Conservation (phyloP, 2,888 invertebrate species). For the Andrena camellia region DNA sequence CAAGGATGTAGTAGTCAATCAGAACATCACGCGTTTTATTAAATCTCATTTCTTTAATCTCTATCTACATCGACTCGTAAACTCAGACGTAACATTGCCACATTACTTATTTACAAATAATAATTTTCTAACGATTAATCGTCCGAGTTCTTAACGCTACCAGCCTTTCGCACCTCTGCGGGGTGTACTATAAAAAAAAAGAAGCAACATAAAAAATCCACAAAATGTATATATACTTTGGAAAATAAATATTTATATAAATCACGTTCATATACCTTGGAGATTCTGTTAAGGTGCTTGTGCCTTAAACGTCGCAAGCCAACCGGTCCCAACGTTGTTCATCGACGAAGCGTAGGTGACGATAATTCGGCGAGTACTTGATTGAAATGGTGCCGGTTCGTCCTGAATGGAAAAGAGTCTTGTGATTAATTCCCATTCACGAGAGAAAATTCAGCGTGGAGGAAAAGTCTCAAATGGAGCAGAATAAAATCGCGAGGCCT, state of each 20-base stretch:
- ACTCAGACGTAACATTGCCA: neutral
- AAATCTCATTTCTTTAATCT: slow-evolving; percentile 59
- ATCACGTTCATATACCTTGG: slow-evolving; percentile 19
- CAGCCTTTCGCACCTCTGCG: neutral
- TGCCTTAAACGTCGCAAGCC: slow-evolving; percentile 86
- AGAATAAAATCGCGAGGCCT: neutral
- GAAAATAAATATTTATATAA: slow-evolving; percentile 44
- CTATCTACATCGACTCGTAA: slow-evolving; percentile 38
- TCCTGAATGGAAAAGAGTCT: slow-evolving; percentile 85
- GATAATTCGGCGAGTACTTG: slow-evolving; percentile 86
- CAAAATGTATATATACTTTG: slow-evolving; percentile 16
- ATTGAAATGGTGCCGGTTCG: slow-evolving; percentile 87
- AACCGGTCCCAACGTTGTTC: slow-evolving; percentile 91
- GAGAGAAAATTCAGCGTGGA: neutral
- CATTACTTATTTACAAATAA: slow-evolving; percentile 57
- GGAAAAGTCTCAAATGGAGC: neutral
- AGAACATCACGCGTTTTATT: neutral
- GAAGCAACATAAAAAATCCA: neutral
- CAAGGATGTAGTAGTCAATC: neutral
- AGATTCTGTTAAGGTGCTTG: slow-evolving; percentile 33
- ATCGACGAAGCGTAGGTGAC: slow-evolving; percentile 89
- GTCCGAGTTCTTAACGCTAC: slow-evolving; percentile 1
- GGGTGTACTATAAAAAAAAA: neutral
- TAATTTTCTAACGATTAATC: neutral
- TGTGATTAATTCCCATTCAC: neutral